phyloP scores from a whole-genome alignment of 2,113 vertebrate genomes.

The Corythaixoides concolor region DNA sequence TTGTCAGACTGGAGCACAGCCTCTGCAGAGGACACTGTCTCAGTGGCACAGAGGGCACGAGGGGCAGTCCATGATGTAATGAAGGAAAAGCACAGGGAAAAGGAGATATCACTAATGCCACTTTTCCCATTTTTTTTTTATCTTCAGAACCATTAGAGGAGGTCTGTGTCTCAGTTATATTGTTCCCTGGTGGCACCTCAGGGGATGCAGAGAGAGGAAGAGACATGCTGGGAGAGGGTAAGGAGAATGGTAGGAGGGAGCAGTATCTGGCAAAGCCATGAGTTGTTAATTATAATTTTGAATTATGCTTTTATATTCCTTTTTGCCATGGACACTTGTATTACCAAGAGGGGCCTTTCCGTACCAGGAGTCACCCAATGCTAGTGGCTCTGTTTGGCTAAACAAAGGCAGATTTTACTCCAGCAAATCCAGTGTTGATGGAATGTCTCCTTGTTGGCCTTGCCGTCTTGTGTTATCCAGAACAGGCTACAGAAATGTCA shows the following conservation, averaged over 20 bases:
- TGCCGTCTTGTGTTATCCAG: neutral
- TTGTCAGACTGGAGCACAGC: neutral
- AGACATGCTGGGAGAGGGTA: neutral
- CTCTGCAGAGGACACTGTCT: neutral
- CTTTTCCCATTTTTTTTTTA: neutral
- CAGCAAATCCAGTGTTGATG: neutral
- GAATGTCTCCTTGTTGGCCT: neutral
- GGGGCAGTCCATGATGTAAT: neutral
- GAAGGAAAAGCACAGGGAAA: neutral
- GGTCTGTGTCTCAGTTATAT: neutral
- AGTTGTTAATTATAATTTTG: neutral
- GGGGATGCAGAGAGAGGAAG: neutral
- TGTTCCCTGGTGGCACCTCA: neutral
- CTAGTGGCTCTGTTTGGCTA: neutral
- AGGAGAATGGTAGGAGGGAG: neutral
- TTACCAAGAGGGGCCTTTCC: neutral
- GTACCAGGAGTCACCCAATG: neutral
- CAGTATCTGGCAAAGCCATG: neutral
- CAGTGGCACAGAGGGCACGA: neutral
- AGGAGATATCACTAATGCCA: neutral
- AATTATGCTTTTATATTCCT: neutral
- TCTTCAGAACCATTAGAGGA: neutral
- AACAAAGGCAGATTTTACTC: neutral
- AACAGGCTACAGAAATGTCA: neutral
- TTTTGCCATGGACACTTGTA: neutral